Base-by-base conservation (phyloP, 1,140 invertebrate genomes). In the Arion vulgaris region DNA sequence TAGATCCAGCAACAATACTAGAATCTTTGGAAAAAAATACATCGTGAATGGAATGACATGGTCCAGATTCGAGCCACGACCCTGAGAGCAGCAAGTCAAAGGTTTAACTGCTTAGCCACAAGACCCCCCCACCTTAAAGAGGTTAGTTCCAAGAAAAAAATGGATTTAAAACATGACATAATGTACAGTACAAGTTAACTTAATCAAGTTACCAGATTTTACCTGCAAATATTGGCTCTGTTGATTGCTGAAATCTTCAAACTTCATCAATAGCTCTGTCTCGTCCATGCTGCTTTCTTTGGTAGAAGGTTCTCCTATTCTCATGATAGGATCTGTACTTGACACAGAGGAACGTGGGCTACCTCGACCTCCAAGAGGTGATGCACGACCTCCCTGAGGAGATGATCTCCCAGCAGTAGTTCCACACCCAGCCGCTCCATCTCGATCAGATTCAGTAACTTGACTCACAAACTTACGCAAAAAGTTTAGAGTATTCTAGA, bases 221-320 rank as follows among this genome's bases (percentile, higher is more conserved):
- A 73, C 71, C 80, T 81, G 80, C 34, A 81, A 69, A 28, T 81
- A 81, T 23, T 53, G 36, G 80, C 80, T 81, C 51, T 81, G 80
- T 36, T 81, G 68, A 9, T 53, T 81, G 34, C 69, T 81, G 71
- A 73, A 81, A 34, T 81, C 80, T 17, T 81, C 80, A 74, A 81
- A 81, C 71, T 81, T 72, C 69, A 81, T 81, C 17, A 81, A n/a
- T 49, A 81, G 28, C 71, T 81, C 80, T 34, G 80, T 81, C 49
- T 81, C 69, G 34, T 81, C 80, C 80, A 81, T 53, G 80, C 80
- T 81, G 13, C n/a, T 36, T 34, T 81, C 80, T 26, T 74, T 73
- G 15, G 80, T 36, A 1, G 69, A 74, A 2, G 80, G 45, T 26
- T 53, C 49, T 15, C 80, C 49, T 11, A 81, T 69, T 26, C 71